Evolutionary conservation across 92 coral and sea anemone species (phyloP).

Genomic region (Diadumene lineata): DNA sequence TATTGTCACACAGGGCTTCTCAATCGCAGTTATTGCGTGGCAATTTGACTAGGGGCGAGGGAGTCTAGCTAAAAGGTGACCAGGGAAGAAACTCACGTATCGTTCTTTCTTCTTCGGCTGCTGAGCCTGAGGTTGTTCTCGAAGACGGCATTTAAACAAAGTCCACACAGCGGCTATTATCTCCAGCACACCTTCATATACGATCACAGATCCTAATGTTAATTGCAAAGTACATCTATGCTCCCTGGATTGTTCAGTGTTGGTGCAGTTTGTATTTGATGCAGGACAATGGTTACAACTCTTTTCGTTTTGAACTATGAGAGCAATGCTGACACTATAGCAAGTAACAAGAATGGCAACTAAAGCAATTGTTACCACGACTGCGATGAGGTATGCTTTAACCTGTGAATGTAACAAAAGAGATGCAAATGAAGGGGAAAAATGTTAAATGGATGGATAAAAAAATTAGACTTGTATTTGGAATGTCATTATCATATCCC

Average conservation of each 20-base stretch:
- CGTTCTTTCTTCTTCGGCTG: not conserved
- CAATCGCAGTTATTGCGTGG: not conserved
- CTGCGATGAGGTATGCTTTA: constrained; percentile 1
- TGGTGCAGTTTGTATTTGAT: not conserved
- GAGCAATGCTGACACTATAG: constrained; percentile 25
- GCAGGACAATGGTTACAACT: constrained; percentile 14
- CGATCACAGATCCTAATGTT: not conserved
- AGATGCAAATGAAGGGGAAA: not conserved
- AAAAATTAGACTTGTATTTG: no score
- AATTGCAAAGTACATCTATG: constrained; percentile 8
- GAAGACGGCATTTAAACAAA: not conserved
- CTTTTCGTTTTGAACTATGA: not conserved
- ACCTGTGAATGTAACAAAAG: constrained; percentile 11
- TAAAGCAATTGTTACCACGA: constrained; percentile 10
- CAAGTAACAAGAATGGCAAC: constrained; percentile 14
- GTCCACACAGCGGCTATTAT: constrained; percentile 9
- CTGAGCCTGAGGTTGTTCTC: not conserved
- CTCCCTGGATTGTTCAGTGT: not conserved
- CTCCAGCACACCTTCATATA: constrained; percentile 24
- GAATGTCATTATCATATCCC: no score
- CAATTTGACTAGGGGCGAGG: not conserved
- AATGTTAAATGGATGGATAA: not conserved
- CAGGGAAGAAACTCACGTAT: not conserved
- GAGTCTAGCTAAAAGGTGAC: no score
- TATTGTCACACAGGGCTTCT: no score